These are phyloP conservation scores for Musca domestica DNA, from an alignment of 1,140 invertebrate genomes.

Conservation along the genomic window DNA sequence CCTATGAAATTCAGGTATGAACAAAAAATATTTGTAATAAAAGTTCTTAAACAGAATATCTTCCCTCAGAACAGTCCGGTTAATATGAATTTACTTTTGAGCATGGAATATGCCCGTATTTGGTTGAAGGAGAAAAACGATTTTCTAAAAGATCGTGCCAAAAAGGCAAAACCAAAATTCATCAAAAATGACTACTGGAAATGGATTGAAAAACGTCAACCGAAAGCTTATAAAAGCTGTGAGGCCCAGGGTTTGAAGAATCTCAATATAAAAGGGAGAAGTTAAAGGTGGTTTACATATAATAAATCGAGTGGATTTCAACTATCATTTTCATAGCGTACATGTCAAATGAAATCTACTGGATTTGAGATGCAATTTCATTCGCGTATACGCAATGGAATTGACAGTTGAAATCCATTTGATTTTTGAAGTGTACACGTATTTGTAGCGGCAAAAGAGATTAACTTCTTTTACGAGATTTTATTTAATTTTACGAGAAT, in stretches of 20 bases:
- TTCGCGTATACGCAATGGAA: too few relatives aligned
- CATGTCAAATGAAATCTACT: too few relatives aligned
- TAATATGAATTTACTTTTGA: conserved; percentile 29
- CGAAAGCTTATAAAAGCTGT: neutral
- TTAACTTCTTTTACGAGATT: too few relatives aligned
- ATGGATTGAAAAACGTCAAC: conserved; percentile 37
- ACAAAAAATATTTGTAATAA: too few relatives aligned
- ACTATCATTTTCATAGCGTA: too few relatives aligned
- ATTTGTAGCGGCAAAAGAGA: too few relatives aligned
- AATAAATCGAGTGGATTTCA: too few relatives aligned
- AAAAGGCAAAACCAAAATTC: conserved; percentile 27
- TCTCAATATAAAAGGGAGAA: neutral
- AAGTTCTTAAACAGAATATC: too few relatives aligned
- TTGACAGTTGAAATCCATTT: too few relatives aligned
- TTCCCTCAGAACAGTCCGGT: conserved; percentile 17
- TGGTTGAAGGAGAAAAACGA: conserved; percentile 37
- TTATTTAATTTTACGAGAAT: too few relatives aligned
- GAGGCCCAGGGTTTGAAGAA: neutral
- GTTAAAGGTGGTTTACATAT: too few relatives aligned
- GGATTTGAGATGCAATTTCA: too few relatives aligned
- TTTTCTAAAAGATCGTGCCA: conserved; percentile 24
- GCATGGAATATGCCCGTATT: conserved; percentile 38
- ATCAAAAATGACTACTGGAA: conserved; percentile 42
- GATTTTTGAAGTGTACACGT: neutral
- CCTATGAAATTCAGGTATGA: conserved; percentile 33